phyloP scores from a whole-genome alignment of 2,888 invertebrate species.

The Drosophila phalerata region DNA sequence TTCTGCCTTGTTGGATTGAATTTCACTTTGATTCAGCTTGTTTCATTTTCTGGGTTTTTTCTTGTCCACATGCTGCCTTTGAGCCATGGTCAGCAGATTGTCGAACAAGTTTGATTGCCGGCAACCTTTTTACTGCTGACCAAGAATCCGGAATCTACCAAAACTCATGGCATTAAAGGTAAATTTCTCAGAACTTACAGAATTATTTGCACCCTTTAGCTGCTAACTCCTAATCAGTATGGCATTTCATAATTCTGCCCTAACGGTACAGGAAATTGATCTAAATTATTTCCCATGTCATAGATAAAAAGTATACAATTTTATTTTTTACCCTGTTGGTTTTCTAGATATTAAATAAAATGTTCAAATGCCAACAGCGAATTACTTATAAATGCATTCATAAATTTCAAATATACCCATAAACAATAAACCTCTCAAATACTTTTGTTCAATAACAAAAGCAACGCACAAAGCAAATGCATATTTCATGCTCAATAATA shows the following conservation, averaged over 20 bases:
- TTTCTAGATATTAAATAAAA: neutral
- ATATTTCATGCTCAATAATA: conserved; percentile 33
- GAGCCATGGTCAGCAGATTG: conserved; percentile 64
- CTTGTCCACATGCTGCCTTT: conserved; percentile 35
- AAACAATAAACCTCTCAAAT: conserved; percentile 1
- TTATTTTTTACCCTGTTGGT: neutral
- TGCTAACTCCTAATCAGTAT: neutral
- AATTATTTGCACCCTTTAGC: neutral
- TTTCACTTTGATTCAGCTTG: conserved; percentile 48
- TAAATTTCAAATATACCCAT: neutral
- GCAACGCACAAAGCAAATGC: conserved; percentile 21
- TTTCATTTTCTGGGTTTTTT: conserved; percentile 24
- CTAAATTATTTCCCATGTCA: neutral
- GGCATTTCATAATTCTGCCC: neutral
- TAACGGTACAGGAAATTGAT: neutral
- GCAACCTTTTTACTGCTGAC: conserved; percentile 29
- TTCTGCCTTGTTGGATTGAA: conserved; percentile 46
- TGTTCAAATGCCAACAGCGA: neutral
- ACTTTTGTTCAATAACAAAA: conserved; percentile 19
- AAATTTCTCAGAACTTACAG: conserved; percentile 9
- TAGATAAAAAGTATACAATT: neutral
- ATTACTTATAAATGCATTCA: neutral
- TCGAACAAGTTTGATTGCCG: conserved; percentile 30
- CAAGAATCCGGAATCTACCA: conserved; percentile 10
- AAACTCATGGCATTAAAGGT: conserved; percentile 12